Evolutionary conservation across 2,888 invertebrate genomes (phyloP).

Genomic region (Sepioteuthis lessoniana): DNA sequence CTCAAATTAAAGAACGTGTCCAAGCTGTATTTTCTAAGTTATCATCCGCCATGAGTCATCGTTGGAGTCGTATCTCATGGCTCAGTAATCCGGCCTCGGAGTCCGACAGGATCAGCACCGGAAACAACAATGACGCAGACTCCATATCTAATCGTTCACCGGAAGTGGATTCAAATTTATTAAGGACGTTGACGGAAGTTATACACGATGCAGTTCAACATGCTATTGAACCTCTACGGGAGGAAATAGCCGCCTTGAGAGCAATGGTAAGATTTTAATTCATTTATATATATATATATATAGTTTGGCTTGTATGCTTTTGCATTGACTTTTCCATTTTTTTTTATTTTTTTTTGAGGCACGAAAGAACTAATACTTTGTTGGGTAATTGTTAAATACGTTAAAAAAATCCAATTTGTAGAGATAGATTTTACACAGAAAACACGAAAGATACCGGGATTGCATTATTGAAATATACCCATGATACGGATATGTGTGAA

Average conservation of each 20-base stretch:
- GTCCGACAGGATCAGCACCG: slow-evolving; percentile 24
- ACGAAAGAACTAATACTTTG: too few species aligned
- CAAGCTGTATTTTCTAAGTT: neutral
- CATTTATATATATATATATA: neutral
- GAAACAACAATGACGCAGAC: neutral
- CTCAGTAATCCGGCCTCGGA: slow-evolving; percentile 42
- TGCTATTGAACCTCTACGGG: slow-evolving; percentile 36
- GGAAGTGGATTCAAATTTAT: slow-evolving; percentile 8
- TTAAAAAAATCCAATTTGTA: too few species aligned
- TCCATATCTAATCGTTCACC: neutral
- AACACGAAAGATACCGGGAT: too few species aligned
- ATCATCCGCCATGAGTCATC: neutral
- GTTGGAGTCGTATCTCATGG: slow-evolving; percentile 44
- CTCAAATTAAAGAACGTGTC: neutral
- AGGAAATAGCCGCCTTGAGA: slow-evolving; percentile 17
- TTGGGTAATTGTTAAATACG: too few species aligned
- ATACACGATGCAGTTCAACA: slow-evolving; percentile 43
- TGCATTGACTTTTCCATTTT: too few species aligned
- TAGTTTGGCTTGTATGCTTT: too few species aligned
- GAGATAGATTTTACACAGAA: too few species aligned
- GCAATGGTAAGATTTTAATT: slow-evolving; percentile 18
- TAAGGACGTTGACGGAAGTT: slow-evolving; percentile 24
- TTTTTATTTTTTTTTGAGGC: too few species aligned
- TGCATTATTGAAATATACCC: too few species aligned
- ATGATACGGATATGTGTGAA: too few species aligned